Evolutionary conservation across 2,113 vertebrate genomes (phyloP).

Genomic region (Gila orcuttii): DNA sequence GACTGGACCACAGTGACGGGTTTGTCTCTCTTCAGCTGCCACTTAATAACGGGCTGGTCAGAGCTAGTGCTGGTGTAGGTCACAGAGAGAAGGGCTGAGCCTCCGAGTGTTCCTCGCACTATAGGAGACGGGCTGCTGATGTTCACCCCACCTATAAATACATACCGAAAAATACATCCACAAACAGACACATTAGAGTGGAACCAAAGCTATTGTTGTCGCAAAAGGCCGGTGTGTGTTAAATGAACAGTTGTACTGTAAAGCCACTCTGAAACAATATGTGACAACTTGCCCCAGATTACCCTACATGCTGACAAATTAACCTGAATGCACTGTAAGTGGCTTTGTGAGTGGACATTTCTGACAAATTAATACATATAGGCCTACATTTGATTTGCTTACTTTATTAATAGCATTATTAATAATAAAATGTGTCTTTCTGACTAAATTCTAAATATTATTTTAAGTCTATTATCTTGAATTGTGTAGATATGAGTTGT

Average conservation of each 20-base stretch:
- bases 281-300: neutral
- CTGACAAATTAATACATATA: neutral
- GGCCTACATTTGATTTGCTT: neutral
- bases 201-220: neutral
- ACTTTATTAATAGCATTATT: too few species aligned
- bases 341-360: neutral
- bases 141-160: conserved; percentile 82
- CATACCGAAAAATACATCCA: neutral
- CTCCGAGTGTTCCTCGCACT: conserved; percentile 82
- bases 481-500: neutral
- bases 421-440: neutral
- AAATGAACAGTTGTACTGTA: neutral
- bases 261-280: neutral
- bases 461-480: neutral
- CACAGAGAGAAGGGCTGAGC: conserved; percentile 88
- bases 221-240: neutral
- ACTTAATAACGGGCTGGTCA: conserved; percentile 93
- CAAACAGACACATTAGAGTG: neutral
- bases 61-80: conserved; percentile 86
- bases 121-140: conserved; percentile 85
- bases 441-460: neutral
- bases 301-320: neutral
- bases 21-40: conserved; percentile 90
- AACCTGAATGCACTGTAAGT: neutral
- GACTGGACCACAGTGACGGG: conserved; percentile 92